Conservation (phyloP, 2,113 vertebrate species). For the Macquaria australasica region DNA sequence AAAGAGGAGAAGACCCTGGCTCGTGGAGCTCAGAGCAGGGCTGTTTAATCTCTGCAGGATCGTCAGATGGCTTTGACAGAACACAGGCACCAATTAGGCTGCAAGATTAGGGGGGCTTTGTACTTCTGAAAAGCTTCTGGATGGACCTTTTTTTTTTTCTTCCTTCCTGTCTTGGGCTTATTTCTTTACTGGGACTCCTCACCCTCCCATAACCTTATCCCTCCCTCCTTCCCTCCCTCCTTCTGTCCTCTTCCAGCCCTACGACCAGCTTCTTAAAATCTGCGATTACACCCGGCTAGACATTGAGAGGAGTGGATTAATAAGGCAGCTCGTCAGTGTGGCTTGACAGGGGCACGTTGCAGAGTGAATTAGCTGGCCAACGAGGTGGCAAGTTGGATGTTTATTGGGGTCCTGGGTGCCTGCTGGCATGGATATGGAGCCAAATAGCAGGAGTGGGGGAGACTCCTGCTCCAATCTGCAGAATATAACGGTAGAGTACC, state of each 20-base stretch:
- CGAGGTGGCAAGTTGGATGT: slow-evolving; percentile 22
- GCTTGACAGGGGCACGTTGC: background rate
- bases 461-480: slow-evolving; percentile 45
- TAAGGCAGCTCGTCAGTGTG: slow-evolving; percentile 46
- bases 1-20: slow-evolving; percentile 48
- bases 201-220: slow-evolving; percentile 42
- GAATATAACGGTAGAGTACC: slow-evolving; percentile 59
- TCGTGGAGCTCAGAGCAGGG: slow-evolving; percentile 18
- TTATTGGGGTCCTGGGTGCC: slow-evolving; percentile 40
- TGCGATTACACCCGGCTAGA: slow-evolving; percentile 81
- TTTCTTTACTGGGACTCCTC: slow-evolving; percentile 59
- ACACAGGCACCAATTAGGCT: slow-evolving; percentile 73
- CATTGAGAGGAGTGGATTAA: slow-evolving; percentile 74
- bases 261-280: slow-evolving; percentile 42
- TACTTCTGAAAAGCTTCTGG: slow-evolving; percentile 72
- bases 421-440: slow-evolving; percentile 49
- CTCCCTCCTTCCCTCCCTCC: background rate
- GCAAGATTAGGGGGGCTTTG: slow-evolving; percentile 78
- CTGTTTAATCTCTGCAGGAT: slow-evolving; percentile 76
- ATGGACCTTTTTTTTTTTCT: slow-evolving; percentile 34
- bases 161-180: slow-evolving; percentile 59
- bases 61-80: slow-evolving; percentile 80
- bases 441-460: slow-evolving; percentile 9
- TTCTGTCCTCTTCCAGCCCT: slow-evolving; percentile 23
- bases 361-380: slow-evolving; percentile 13